Percentiles rank a stretch among this genome's conserved stretches.
phyloP scores from a whole-genome alignment of 2,797 vertebrate genomes.

The Dallia pectoralis region DNA sequence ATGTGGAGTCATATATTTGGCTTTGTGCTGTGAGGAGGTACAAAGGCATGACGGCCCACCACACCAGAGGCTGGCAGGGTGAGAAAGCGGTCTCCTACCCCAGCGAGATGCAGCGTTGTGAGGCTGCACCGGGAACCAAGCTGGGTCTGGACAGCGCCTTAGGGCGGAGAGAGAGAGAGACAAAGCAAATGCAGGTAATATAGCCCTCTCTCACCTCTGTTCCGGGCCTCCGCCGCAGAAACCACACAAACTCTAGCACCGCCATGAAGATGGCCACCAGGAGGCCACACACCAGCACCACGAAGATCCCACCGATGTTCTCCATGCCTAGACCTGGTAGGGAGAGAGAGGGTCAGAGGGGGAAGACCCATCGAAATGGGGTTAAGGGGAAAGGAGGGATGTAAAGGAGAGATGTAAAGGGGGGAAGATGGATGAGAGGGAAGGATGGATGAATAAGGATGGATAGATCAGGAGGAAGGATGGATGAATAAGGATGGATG shows the following conservation, averaged over 20 bases:
- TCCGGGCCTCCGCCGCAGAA: constrained; percentile 88
- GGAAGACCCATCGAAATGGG: not conserved
- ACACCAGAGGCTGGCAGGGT: constrained; percentile 16
- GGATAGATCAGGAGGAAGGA: no score
- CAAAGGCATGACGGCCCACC: constrained; percentile 19
- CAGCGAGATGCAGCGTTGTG: constrained; percentile 34
- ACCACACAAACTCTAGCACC: constrained; percentile 98
- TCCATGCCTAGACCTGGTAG: constrained; percentile 93
- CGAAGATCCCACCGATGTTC: constrained; percentile 98
- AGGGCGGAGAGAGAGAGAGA: constrained; percentile 61
- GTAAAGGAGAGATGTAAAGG: no score
- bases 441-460: not conserved
- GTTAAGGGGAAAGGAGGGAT: not conserved
- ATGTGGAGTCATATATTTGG: constrained; percentile 29
- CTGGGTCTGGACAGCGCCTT: constrained; percentile 21
- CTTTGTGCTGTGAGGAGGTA: constrained; percentile 33
- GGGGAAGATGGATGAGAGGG: not conserved
- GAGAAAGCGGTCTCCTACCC: constrained; percentile 25
- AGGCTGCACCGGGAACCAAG: constrained; percentile 27
- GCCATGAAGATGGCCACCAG: constrained; percentile 99
- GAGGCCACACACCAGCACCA: constrained; percentile 97
- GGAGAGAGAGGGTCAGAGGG: constrained; percentile 31
- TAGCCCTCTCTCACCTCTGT: constrained; percentile 88
- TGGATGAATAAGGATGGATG: not conserved
- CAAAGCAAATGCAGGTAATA: constrained; percentile 76